Conservation (phyloP, 2,113 vertebrate genomes). For the Sinocyclocheilus rhinocerous region DNA sequence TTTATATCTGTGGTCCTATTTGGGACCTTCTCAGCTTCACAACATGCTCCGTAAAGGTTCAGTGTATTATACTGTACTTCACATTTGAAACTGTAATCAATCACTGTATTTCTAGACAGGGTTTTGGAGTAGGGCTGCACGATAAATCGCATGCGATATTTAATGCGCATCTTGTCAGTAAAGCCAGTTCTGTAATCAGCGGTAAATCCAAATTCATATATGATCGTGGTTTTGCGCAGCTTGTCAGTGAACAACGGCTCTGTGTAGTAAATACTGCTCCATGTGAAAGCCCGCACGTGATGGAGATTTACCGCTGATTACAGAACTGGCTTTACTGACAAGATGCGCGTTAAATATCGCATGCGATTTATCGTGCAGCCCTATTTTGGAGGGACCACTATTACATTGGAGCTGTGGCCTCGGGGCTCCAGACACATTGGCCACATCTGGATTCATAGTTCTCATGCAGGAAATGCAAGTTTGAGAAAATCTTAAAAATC, state of each 20-base stretch:
- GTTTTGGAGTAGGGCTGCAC: background rate
- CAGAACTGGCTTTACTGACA: too few relatives aligned
- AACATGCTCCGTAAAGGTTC: background rate
- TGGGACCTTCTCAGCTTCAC: background rate
- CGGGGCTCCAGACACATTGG: background rate
- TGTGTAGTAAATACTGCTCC: too few relatives aligned
- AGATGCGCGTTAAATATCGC: too few relatives aligned
- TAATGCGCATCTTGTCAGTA: too few relatives aligned
- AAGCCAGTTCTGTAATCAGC: too few relatives aligned
- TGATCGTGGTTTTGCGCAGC: too few relatives aligned
- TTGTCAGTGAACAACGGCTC: too few relatives aligned
- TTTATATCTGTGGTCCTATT: background rate
- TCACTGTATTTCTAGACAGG: slow-evolving; percentile 13
- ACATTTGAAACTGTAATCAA: slow-evolving; percentile 15
- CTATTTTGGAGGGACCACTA: background rate
- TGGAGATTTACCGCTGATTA: too few relatives aligned
- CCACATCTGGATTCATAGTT: background rate
- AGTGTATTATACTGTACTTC: background rate
- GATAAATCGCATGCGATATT: too few relatives aligned
- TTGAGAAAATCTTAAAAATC: background rate
- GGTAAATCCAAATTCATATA: too few relatives aligned
- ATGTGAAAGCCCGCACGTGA: too few relatives aligned
- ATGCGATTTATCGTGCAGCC: too few relatives aligned
- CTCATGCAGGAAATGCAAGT: background rate
- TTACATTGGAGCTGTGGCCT: background rate